phyloP scores from a whole-genome alignment of 2,888 invertebrate species.

The Bellardia bayeri region DNA sequence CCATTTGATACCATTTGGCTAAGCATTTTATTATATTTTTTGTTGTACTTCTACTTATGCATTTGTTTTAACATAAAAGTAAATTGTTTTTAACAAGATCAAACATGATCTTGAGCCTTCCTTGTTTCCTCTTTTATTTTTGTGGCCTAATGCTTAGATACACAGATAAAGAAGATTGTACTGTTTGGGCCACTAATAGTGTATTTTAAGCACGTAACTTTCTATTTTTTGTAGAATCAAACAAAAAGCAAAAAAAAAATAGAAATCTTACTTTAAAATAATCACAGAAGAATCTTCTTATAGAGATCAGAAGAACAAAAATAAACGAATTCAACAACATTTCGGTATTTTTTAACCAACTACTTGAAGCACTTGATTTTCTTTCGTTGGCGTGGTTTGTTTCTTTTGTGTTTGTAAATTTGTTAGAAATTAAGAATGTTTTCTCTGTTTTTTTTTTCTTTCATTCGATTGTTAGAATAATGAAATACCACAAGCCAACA shows the following conservation, averaged over 20 bases:
- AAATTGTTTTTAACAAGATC: constrained; percentile 71
- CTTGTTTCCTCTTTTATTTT: constrained; percentile 49
- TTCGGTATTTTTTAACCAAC: constrained; percentile 63
- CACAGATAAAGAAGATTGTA: constrained; percentile 37
- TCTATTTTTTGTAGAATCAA: constrained; percentile 62
- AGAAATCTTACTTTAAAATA: constrained; percentile 56
- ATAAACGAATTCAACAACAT: constrained; percentile 53
- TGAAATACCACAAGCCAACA: constrained; percentile 56
- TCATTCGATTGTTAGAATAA: constrained; percentile 49
- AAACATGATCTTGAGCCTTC: constrained; percentile 68
- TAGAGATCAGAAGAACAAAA: constrained; percentile 16
- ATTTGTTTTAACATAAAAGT: constrained; percentile 65
- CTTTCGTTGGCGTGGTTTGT: constrained; percentile 40
- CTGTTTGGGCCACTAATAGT: constrained; percentile 64
- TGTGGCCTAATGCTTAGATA: constrained; percentile 25
- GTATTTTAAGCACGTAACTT: constrained; percentile 71
- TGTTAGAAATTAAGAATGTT: constrained; percentile 66
- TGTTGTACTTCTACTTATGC: constrained; percentile 14
- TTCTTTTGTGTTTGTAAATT: constrained; percentile 59
- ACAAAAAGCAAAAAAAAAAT: constrained; percentile 21
- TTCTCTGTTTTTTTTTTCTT: constrained; percentile 27
- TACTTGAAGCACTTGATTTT: constrained; percentile 68
- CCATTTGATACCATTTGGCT: constrained; percentile 67
- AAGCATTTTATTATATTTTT: constrained; percentile 68
- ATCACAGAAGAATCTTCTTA: constrained; percentile 44